Conservation (phyloP, 2,113 vertebrate genomes). For the Plotosus lineatus region DNA sequence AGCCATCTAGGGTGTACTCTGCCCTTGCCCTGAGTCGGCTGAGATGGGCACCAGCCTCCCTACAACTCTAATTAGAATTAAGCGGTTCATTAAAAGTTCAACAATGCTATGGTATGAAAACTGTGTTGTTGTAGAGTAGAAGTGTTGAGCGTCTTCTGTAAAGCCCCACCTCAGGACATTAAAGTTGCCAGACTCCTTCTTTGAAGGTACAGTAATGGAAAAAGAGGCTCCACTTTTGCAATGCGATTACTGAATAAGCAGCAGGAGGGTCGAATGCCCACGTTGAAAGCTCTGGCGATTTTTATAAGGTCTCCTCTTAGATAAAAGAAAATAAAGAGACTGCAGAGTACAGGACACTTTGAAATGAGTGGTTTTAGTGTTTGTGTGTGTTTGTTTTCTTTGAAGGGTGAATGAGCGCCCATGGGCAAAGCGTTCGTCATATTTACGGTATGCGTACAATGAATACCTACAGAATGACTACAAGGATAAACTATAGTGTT, state of each 20-base stretch:
- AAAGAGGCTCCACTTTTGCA: constrained; percentile 42
- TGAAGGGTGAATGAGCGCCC: neutral
- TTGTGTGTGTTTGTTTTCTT: neutral
- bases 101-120: neutral
- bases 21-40: no score
- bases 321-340: neutral
- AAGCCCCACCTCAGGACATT: constrained; percentile 5
- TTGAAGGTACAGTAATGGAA: constrained; percentile 59
- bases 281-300: neutral
- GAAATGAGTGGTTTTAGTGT: neutral
- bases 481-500: neutral
- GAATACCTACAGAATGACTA: neutral
- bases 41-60: no score
- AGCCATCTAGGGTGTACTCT: no score
- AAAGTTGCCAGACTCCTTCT: constrained; percentile 48
- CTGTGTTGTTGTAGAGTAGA: neutral
- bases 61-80: no score
- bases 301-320: constrained; percentile 6
- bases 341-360: neutral
- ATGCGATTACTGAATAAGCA: neutral
- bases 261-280: neutral
- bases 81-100: neutral
- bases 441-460: neutral
- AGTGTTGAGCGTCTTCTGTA: constrained; percentile 2
- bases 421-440: neutral